These are phyloP conservation scores for Gallinago paraguaiae DNA, from an alignment of 2,113 vertebrate genomes.

Conservation along the genomic window DNA sequence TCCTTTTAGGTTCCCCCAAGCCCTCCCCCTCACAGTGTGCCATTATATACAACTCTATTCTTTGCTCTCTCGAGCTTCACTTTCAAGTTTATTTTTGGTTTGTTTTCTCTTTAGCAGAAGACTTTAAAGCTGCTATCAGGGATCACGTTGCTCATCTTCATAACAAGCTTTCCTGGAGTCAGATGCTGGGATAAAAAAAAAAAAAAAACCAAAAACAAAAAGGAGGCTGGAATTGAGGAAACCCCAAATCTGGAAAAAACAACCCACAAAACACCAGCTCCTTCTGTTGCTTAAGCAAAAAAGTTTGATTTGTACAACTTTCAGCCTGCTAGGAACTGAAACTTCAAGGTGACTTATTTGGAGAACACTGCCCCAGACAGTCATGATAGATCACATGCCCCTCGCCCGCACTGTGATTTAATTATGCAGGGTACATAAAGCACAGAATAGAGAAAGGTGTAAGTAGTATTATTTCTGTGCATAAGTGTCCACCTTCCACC, in stretches of 20 bases:
- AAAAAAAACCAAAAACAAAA: background rate
- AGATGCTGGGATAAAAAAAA: rapidly evolving
- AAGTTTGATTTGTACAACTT: background rate
- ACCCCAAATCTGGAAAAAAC: background rate
- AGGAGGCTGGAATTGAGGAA: rapidly evolving
- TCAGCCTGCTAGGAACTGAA: background rate
- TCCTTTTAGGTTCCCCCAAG: background rate
- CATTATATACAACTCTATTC: background rate
- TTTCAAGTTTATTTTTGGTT: slow-evolving; percentile 39
- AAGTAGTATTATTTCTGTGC: background rate
- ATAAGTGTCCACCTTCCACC: background rate
- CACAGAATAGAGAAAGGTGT: background rate
- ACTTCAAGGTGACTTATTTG: rapidly evolving
- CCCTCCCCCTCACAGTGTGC: background rate
- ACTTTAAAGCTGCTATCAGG: background rate
- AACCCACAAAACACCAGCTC: background rate
- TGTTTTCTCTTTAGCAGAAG: background rate
- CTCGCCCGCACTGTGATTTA: background rate
- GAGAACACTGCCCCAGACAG: background rate
- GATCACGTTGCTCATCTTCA: background rate
- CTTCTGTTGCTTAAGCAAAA: background rate
- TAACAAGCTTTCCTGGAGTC: background rate
- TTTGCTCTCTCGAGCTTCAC: background rate
- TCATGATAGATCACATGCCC: rapidly evolving
- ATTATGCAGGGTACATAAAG: background rate